phyloP scores from a whole-genome alignment of 2,797 vertebrate species.

The Rhinoraja longicauda region DNA sequence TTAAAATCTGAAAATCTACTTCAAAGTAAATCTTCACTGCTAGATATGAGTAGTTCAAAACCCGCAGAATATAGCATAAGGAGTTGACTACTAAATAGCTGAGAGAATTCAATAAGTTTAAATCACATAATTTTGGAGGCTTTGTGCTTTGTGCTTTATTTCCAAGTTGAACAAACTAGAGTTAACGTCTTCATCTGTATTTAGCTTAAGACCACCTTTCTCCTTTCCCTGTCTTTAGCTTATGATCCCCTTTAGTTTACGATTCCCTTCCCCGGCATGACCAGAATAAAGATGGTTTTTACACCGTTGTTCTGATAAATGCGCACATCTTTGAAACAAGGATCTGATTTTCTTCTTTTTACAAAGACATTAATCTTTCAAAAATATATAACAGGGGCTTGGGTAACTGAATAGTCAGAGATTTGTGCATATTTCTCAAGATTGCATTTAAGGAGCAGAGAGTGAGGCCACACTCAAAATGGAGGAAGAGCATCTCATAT shows the following conservation, averaged over 20 bases:
- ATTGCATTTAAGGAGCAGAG: not conserved
- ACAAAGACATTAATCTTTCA: not conserved
- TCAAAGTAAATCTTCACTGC: not conserved
- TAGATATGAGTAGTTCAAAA: not conserved
- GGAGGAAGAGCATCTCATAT: no score
- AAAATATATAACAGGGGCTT: not conserved
- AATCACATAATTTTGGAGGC: not conserved
- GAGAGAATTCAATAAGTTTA: not conserved
- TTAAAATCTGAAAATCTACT: not conserved
- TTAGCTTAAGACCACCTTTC: no score
- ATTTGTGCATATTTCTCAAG: no score
- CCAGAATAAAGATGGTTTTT: not conserved
- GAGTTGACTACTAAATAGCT: not conserved
- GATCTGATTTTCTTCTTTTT: not conserved
- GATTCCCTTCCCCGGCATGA: not conserved
- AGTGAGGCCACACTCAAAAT: no score
- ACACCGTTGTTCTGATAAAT: not conserved
- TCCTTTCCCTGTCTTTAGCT: no score
- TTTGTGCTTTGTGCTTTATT: not conserved
- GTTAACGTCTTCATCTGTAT: not conserved
- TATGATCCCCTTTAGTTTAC: no score
- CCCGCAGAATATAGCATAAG: not conserved
- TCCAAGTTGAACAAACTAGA: not conserved
- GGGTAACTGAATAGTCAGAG: not conserved
- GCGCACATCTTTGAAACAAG: not conserved